phyloP scores from a whole-genome alignment of 2,888 invertebrate genomes.

The Sinodicranocentrus sp. region DNA sequence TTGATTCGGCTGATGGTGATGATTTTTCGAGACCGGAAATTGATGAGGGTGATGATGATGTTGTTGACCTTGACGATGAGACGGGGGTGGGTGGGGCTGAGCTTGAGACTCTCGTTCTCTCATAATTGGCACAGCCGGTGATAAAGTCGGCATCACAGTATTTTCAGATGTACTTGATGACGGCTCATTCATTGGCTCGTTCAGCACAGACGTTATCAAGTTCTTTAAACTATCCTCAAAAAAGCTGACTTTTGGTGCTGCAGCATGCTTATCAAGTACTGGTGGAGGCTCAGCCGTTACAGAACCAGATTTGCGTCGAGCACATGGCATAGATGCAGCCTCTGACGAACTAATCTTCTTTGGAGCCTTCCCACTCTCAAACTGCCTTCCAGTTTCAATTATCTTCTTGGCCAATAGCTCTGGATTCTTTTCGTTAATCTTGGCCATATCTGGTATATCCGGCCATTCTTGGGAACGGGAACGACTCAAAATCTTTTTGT shows the following conservation, averaged over 20 bases:
- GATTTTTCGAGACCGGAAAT: slow-evolving; percentile 7
- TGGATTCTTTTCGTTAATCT: slow-evolving; percentile 95
- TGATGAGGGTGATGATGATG: slow-evolving; percentile 10
- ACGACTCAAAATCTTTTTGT: slow-evolving; percentile 78
- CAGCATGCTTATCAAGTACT: slow-evolving; percentile 44
- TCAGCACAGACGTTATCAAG: slow-evolving; percentile 90
- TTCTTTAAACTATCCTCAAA: slow-evolving; percentile 94
- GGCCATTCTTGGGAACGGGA: slow-evolving; percentile 94
- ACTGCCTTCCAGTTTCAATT: slow-evolving; percentile 91
- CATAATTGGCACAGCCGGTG: slow-evolving; percentile 23
- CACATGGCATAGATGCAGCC: slow-evolving; percentile 20
- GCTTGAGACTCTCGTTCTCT: slow-evolving; percentile 29
- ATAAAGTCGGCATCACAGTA: slow-evolving; percentile 32
- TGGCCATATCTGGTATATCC: slow-evolving; percentile 89
- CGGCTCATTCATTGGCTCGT: slow-evolving; percentile 85
- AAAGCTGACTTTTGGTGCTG: slow-evolving; percentile 82
- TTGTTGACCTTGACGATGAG: slow-evolving; percentile 28
- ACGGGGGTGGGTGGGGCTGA: neutral
- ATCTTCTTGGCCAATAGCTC: slow-evolving; percentile 94
- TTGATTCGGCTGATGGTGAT: slow-evolving; percentile 19
- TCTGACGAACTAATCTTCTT: slow-evolving; percentile 54
- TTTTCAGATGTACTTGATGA: slow-evolving; percentile 50
- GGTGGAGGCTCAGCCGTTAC: slow-evolving; percentile 32
- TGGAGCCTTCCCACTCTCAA: slow-evolving; percentile 87
- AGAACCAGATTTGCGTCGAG: slow-evolving; percentile 59